Conservation (phyloP, 2,888 invertebrate species). For the Mesorhabditis belari region DNA sequence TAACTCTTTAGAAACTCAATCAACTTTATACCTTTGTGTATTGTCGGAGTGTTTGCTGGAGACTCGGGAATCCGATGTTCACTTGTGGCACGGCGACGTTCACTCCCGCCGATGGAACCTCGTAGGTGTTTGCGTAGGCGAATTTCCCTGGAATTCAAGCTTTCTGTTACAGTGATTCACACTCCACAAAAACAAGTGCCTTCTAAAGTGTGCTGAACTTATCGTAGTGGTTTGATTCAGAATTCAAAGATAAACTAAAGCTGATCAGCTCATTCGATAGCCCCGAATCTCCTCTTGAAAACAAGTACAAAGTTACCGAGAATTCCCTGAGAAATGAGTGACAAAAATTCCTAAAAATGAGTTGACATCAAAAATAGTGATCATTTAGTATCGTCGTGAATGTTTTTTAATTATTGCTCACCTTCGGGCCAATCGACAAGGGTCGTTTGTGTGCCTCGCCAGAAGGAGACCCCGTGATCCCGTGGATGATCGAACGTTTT, state of each 20-base stretch:
- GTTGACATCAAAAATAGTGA: too few species aligned
- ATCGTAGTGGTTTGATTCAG: too few species aligned
- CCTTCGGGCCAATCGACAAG: conserved; percentile 47
- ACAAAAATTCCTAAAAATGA: too few species aligned
- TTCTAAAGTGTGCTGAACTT: too few species aligned
- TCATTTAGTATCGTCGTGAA: neutral
- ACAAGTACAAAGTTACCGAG: too few species aligned
- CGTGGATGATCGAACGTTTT: conserved; percentile 37
- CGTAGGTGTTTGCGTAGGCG: conserved; percentile 33
- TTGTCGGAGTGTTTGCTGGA: conserved; percentile 22
- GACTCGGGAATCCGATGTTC: conserved; percentile 44
- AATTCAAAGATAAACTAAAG: too few species aligned
- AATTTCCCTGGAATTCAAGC: conserved; percentile 24
- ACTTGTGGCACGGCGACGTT: conserved; percentile 32
- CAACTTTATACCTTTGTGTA: conserved; percentile 21
- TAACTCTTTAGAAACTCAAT: neutral
- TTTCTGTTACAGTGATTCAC: neutral
- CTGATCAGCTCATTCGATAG: too few species aligned
- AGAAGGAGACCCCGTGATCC: conserved; percentile 46
- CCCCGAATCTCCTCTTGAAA: too few species aligned
- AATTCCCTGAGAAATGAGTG: too few species aligned
- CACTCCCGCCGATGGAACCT: conserved; percentile 40
- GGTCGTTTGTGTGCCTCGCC: conserved; percentile 40
- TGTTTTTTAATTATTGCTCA: neutral
- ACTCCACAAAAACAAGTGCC: neutral